These are phyloP conservation scores for Heliothis peltigera DNA, from an alignment of 2,888 invertebrate species.

Conservation along the genomic window DNA sequence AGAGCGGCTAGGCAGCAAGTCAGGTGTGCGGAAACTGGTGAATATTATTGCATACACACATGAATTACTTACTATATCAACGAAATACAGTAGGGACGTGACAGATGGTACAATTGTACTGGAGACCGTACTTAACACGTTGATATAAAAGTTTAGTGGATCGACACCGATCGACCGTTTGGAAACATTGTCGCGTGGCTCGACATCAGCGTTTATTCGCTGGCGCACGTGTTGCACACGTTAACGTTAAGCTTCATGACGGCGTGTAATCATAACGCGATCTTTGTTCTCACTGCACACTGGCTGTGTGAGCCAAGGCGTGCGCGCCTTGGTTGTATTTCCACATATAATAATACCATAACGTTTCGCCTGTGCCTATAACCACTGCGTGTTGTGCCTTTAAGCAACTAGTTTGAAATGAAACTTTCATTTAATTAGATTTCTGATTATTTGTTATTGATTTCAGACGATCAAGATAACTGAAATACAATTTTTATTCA, in stretches of 20 bases:
- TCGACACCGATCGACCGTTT: constrained; percentile 55
- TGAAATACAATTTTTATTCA: neutral
- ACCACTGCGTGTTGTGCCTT: neutral
- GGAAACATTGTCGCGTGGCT: constrained; percentile 54
- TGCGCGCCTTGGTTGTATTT: constrained; percentile 29
- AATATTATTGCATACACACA: constrained; percentile 37
- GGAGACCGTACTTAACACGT: constrained; percentile 63
- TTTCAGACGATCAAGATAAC: too few species aligned
- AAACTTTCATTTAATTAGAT: neutral
- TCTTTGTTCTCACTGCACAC: constrained; percentile 25
- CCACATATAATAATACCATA: constrained; percentile 39
- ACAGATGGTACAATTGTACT: constrained; percentile 55
- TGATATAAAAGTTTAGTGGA: constrained; percentile 60
- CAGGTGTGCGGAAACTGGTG: constrained; percentile 35
- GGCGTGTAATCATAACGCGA: constrained; percentile 47
- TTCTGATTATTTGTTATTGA: too few species aligned
- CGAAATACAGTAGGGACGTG: constrained; percentile 49
- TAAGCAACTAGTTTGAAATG: constrained; percentile 5
- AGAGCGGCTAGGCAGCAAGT: constrained; percentile 7
- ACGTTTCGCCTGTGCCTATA: constrained; percentile 20
- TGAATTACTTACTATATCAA: constrained; percentile 23
- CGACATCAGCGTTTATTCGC: constrained; percentile 49
- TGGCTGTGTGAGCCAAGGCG: neutral
- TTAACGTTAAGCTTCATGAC: constrained; percentile 46
- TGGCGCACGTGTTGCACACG: constrained; percentile 55